A percentile compares a stretch with the other conserved stretches of the same genome.
Conservation (phyloP, 2,797 vertebrate genomes). For the Sebastes matsubarae region DNA sequence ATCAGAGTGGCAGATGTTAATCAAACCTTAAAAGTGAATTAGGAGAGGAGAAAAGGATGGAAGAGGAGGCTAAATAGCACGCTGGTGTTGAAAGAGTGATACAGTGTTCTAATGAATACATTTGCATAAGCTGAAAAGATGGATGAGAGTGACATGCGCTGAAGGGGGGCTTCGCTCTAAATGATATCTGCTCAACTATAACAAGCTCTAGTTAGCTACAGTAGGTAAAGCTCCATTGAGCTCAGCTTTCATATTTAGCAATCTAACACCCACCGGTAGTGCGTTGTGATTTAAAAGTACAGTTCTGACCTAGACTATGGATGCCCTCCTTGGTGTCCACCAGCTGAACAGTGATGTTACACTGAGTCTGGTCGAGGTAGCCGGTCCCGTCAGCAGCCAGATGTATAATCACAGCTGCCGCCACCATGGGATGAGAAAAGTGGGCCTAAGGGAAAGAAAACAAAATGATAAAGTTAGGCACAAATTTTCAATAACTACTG, state of each 20-base stretch:
- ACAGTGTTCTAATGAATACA: neutral
- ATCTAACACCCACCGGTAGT: neutral
- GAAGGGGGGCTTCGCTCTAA: neutral
- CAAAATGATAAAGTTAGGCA: neutral
- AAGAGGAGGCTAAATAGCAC: neutral
- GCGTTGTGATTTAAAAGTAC: neutral
- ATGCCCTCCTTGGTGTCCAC: conserved; percentile 92
- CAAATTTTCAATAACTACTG: neutral
- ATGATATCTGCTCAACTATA: neutral
- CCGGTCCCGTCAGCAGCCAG: conserved; percentile 93
- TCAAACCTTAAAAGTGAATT: neutral
- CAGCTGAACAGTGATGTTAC: conserved; percentile 92
- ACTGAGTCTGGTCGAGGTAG: conserved; percentile 92
- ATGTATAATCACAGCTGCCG: conserved; percentile 93
- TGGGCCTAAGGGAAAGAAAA: conserved; percentile 80
- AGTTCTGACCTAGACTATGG: conserved; percentile 88
- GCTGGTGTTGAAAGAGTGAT: conserved; percentile 3
- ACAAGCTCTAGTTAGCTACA: neutral
- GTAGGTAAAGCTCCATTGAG: neutral
- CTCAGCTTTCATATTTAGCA: neutral
- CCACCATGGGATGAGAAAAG: conserved; percentile 96
- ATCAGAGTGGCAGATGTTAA: neutral
- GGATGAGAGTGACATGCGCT: neutral
- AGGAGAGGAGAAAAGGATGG: neutral
- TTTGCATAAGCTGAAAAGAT: conserved; percentile 9